Percentiles rank a stretch among this genome's conserved stretches.
phyloP scores from a whole-genome alignment of 2,113 vertebrate genomes.

The Neomonachus schauinslandi region DNA sequence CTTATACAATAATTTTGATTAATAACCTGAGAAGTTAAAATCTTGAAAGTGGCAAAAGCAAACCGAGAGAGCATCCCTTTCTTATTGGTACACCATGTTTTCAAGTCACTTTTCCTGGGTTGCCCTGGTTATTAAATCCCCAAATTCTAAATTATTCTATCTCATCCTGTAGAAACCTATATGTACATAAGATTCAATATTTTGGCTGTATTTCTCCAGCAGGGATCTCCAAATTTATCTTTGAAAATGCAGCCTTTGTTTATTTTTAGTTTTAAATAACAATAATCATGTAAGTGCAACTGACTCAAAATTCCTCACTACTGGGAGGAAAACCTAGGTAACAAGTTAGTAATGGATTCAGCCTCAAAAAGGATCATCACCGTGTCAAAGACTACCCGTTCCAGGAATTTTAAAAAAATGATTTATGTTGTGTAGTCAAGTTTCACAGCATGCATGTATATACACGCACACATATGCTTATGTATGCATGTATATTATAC shows the following conservation, averaged over 20 bases:
- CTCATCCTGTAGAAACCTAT: conserved; percentile 71
- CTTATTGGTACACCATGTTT: conserved; percentile 73
- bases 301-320: conserved; percentile 79
- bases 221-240: conserved; percentile 80
- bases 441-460: conserved; percentile 83
- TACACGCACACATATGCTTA: conserved; percentile 63
- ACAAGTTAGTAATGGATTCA: conserved; percentile 70
- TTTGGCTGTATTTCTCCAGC: conserved; percentile 78
- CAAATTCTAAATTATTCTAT: conserved; percentile 79
- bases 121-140: conserved; percentile 78
- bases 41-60: conserved; percentile 79
- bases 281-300: conserved; percentile 79
- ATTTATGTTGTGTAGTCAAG: conserved; percentile 81
- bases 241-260: conserved; percentile 77
- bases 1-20: conserved; percentile 81
- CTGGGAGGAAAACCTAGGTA: conserved; percentile 66
- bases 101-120: conserved; percentile 79
- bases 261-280: conserved; percentile 80
- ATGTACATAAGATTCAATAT: conserved; percentile 74
- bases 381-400: conserved; percentile 81
- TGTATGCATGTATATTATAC: conserved; percentile 74
- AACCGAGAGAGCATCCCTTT: conserved; percentile 68
- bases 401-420: conserved; percentile 78
- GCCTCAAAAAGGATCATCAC: conserved; percentile 79
- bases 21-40: conserved; percentile 85